Percentiles rank a stretch among this genome's conserved stretches.
Conservation (phyloP, 2,113 vertebrate species). For the Halcyon senegalensis region DNA sequence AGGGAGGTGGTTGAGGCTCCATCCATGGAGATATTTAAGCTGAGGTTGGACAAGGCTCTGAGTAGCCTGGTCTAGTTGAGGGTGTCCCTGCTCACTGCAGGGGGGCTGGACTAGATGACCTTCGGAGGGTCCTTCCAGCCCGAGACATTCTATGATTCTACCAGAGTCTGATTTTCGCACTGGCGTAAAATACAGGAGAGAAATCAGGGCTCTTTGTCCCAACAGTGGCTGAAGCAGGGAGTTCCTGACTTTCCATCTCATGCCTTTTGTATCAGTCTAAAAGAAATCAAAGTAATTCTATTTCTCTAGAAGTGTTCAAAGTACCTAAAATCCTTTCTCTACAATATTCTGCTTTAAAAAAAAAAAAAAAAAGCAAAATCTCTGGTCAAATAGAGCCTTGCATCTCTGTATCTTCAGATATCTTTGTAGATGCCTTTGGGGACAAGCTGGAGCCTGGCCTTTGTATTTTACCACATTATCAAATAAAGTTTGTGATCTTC, state of each 20-base stretch:
- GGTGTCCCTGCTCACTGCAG: too few species aligned
- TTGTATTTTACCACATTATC: not conserved
- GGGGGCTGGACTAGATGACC: too few species aligned
- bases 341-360: not conserved
- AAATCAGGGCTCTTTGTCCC: not conserved
- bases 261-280: not conserved
- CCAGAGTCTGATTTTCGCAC: not conserved
- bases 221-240: not conserved
- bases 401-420: not conserved
- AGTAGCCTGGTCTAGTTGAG: too few species aligned
- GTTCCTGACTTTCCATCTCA: not conserved
- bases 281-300: not conserved
- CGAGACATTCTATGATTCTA: too few species aligned
- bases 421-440: not conserved
- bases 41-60: too few species aligned
- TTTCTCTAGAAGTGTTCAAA: not conserved
- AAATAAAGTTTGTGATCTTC: not conserved
- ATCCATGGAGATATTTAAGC: too few species aligned
- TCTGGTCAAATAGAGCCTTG: not conserved
- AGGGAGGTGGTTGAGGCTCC: too few species aligned
- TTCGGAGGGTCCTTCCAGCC: too few species aligned
- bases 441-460: not conserved
- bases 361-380: not conserved
- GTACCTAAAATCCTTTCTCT: not conserved
- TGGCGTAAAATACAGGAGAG: not conserved